A percentile compares a stretch with the other conserved stretches of the same genome.
Evolutionary conservation across 1,140 invertebrate species (phyloP).

Genomic region (Campoletis sonorensis): DNA sequence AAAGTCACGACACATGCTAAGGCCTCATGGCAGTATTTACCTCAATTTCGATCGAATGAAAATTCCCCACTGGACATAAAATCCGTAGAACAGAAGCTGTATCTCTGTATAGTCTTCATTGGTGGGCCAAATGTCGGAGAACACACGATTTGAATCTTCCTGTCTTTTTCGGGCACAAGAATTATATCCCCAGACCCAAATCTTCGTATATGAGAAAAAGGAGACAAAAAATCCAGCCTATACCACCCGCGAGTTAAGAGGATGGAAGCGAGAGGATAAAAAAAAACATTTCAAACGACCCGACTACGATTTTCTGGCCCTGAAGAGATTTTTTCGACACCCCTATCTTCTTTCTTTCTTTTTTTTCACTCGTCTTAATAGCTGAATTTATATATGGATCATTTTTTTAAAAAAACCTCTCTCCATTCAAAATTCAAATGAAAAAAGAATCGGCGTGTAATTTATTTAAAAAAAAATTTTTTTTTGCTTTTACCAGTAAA

Average conservation of each 20-base stretch:
- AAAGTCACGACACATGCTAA: too few species aligned
- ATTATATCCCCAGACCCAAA: neutral
- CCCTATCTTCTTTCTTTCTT: neutral
- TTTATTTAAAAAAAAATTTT: too few species aligned
- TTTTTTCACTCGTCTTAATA: neutral
- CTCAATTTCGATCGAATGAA: too few species aligned
- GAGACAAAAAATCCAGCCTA: neutral
- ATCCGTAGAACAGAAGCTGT: neutral
- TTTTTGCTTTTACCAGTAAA: too few species aligned
- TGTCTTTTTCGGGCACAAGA: neutral
- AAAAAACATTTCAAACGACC: neutral
- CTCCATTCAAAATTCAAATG: too few species aligned
- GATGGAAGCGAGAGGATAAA: neutral
- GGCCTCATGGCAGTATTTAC: too few species aligned
- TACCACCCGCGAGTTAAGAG: neutral
- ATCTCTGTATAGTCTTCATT: neutral
- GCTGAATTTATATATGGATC: neutral
- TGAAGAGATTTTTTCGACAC: neutral
- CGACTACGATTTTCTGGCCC: neutral
- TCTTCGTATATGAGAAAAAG: neutral
- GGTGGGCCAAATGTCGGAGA: neutral
- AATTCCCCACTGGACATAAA: too few species aligned
- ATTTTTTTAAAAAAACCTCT: neutral
- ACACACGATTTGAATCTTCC: neutral
- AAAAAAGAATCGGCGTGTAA: too few species aligned